Conservation (phyloP, 2,113 vertebrate species). For the Carettochelys insculpta region DNA sequence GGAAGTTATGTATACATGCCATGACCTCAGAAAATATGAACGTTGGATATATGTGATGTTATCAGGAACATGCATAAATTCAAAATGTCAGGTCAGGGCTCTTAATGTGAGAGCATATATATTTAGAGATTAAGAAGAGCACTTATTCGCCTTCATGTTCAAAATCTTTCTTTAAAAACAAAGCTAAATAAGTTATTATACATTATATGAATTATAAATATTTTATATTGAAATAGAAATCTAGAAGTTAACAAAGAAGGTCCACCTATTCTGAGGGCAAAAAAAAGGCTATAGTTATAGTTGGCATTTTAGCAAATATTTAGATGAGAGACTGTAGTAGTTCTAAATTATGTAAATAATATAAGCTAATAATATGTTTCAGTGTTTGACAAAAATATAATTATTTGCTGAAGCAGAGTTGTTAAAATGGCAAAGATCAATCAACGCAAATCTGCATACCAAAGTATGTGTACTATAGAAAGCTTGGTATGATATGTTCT, state of each 20-base stretch:
- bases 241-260: not conserved
- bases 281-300: not conserved
- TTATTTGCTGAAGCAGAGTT: not conserved
- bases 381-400: not conserved
- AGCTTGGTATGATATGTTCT: not conserved
- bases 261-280: not conserved
- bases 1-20: not conserved
- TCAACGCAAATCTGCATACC: not conserved
- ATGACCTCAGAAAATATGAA: not conserved
- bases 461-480: not conserved
- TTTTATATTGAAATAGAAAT: not conserved
- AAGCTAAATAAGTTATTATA: not conserved
- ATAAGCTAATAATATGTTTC: not conserved
- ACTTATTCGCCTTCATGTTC: not conserved
- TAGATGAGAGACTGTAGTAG: not conserved
- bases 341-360: not conserved
- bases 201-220: not conserved
- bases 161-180: not conserved
- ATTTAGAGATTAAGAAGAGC: not conserved
- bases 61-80: not conserved
- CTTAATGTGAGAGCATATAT: not conserved
- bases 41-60: not conserved
- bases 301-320: constrained; percentile 8
- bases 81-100: not conserved
- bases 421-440: not conserved